These are phyloP conservation scores for Rhopalosiphum nymphaeae DNA, from an alignment of 2,888 invertebrate species.

Conservation along the genomic window DNA sequence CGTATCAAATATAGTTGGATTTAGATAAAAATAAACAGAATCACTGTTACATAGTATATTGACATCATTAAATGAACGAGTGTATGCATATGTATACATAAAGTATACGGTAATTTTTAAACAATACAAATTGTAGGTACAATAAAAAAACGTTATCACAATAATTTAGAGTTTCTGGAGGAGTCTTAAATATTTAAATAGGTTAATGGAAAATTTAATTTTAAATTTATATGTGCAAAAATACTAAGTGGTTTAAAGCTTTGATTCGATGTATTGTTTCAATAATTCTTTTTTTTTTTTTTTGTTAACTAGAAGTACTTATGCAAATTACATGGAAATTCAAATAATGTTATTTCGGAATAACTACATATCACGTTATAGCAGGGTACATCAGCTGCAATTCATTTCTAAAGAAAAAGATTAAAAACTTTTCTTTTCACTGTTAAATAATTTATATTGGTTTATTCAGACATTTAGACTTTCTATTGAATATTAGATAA, in stretches of 20 bases:
- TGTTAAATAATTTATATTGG: not conserved
- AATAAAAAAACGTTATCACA: not conserved
- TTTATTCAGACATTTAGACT: not conserved
- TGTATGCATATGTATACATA: not conserved
- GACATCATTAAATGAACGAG: not conserved
- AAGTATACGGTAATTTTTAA: not conserved
- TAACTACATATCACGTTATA: not conserved
- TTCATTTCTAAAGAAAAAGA: not conserved
- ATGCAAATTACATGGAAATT: conserved; percentile 40
- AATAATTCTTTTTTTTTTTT: conserved; percentile 26
- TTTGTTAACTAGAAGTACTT: not conserved
- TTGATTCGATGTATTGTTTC: conserved; percentile 18
- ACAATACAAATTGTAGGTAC: not conserved
- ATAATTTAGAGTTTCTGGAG: not conserved
- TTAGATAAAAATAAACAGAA: conserved; percentile 13
- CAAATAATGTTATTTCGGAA: not conserved
- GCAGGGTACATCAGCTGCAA: not conserved
- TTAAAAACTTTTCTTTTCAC: not conserved
- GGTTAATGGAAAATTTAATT: conserved; percentile 20
- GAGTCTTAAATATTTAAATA: conserved; percentile 33
- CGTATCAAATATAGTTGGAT: not conserved
- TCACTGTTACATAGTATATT: conserved; percentile 8
- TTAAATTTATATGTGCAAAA: not conserved
- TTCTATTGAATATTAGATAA: not conserved
- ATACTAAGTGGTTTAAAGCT: conserved; percentile 12